Evolutionary conservation across 2,113 vertebrate species (phyloP).

Genomic region (Mesembrinibis cayennensis): DNA sequence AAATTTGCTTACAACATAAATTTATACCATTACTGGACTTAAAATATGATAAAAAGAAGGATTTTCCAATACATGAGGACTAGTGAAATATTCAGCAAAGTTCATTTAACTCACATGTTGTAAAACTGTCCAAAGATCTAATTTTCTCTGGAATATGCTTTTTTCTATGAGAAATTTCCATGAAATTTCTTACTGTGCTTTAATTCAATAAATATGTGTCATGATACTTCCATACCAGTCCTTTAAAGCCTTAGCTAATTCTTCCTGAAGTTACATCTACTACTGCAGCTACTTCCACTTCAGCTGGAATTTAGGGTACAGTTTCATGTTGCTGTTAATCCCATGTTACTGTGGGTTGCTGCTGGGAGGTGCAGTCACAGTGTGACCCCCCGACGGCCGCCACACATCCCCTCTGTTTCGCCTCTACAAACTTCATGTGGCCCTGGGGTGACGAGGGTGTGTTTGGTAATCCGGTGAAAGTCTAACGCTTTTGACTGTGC

Average conservation of each 20-base stretch:
- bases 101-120: not conserved
- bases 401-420: not conserved
- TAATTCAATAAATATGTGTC: not conserved
- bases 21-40: not conserved
- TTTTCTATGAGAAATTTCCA: not conserved
- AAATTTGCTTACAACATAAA: not conserved
- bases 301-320: not conserved
- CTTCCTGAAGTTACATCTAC: not conserved
- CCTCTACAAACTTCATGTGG: not conserved
- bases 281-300: not conserved
- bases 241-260: not conserved
- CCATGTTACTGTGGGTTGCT: not conserved
- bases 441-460: accelerated
- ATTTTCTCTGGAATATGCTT: not conserved
- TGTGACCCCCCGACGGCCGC: accelerated
- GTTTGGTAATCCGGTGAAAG: not conserved
- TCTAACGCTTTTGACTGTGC: not conserved
- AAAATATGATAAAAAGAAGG: not conserved
- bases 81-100: not conserved
- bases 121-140: not conserved
- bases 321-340: not conserved
- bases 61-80: not conserved
- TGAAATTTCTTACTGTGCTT: not conserved
- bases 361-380: not conserved
- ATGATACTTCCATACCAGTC: not conserved